Conservation (phyloP, 2,797 vertebrate genomes). For the Calcarius lapponicus region DNA sequence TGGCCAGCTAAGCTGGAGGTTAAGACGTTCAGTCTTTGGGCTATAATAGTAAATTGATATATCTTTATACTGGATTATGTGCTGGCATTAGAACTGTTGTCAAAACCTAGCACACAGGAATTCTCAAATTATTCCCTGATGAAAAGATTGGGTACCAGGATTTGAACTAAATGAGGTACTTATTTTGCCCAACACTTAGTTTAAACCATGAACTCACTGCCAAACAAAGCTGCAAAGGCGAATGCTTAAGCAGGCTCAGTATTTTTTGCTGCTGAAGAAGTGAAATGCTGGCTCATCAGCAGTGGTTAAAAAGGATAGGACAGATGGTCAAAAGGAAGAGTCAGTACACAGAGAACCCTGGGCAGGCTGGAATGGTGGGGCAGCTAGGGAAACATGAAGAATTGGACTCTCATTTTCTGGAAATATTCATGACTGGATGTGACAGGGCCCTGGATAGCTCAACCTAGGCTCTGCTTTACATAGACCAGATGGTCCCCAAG, state of each 20-base stretch:
- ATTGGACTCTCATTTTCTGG: background rate
- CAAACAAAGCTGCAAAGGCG: background rate
- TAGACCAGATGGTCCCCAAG: background rate
- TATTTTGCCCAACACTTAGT: background rate
- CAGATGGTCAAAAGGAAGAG: background rate
- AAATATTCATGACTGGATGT: background rate
- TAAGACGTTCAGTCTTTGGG: background rate
- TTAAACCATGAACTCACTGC: background rate
- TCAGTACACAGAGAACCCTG: background rate
- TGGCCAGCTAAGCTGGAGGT: background rate
- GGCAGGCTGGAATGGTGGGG: background rate
- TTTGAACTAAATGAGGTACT: background rate
- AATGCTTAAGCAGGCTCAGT: background rate
- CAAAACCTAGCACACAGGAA: background rate
- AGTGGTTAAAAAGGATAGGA: background rate
- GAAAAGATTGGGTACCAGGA: background rate
- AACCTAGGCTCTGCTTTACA: background rate
- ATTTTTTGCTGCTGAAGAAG: background rate
- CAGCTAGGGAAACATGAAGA: background rate
- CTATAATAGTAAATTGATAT: background rate
- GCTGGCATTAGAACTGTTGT: background rate
- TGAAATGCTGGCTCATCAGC: background rate
- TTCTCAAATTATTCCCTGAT: background rate
- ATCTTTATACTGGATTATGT: background rate
- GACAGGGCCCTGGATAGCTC: background rate